Evolutionary conservation across 2,113 vertebrate species (phyloP), one percentile per base, ranked within the genome.

Genomic region (Lepisosteus osseus): DNA sequence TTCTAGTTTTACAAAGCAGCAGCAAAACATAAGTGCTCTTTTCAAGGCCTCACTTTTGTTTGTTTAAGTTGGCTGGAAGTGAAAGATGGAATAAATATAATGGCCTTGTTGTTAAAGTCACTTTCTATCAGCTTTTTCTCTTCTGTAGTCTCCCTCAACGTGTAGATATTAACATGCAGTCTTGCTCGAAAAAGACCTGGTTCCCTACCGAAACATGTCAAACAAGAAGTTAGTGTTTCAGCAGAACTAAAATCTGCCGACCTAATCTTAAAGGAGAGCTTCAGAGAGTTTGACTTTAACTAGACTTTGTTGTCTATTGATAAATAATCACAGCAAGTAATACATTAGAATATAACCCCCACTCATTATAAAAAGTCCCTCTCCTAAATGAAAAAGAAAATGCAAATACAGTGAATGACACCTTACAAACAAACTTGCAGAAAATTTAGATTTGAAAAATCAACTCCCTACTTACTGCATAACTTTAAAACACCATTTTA

Each of bases 191-290:
- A 4, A 72, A 43, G 9, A 41, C 15, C 61, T 7, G 4, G 70
- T 44, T 43, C n/a, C 13, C 42, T 57, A 65, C 0, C 41, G 73
- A 61, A 65, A 69, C n/a, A 1, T 57, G 74, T 80, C 72, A 65
- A 56, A 17, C 56, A 63, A 69, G 61, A 75, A 65, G 59, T 65
- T 75, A 77, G 67, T 76, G 79, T 74, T 63, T 69, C 68, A 75
- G 68, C 65, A 78, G 74, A 64, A 51, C 43, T 11, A 75, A 73
- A 68, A 67, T 73, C 68, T 51, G 67, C 61, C 54, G 41, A 1
- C 43, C 15, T 29, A 67, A 44, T 74, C 71, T 73, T 70, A 61
- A 17, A 7, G 17, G 4, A 57, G 65, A 42, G 45, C 76, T 75
- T 11, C 45, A 56, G 73, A 29, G 29, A 29, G 29, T 29, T 29